These are phyloP conservation scores for Agrilus biguttatus DNA, from an alignment of 2,888 invertebrate genomes.

Conservation along the genomic window DNA sequence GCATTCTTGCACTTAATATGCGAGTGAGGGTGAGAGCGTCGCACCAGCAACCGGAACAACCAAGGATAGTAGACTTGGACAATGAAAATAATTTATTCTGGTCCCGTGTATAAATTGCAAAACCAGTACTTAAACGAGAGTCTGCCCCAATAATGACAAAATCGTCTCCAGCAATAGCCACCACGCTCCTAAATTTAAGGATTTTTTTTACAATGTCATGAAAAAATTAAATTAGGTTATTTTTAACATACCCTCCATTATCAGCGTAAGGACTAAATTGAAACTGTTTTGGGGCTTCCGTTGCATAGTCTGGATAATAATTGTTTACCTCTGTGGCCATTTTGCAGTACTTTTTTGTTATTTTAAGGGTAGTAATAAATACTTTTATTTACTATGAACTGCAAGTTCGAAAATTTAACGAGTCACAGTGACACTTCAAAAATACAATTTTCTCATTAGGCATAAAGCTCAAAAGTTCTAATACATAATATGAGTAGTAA, in stretches of 20 bases:
- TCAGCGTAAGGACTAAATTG: conserved; percentile 57
- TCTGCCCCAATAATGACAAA: conserved; percentile 93
- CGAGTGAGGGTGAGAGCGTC: conserved; percentile 86
- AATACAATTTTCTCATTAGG: no score
- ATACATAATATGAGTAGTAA: no score
- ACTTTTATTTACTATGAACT: no score
- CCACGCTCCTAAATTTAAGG: conserved; percentile 61
- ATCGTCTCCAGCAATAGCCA: conserved; percentile 92
- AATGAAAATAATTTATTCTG: conserved; percentile 78
- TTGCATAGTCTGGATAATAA: conserved; percentile 23
- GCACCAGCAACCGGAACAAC: conserved; percentile 94
- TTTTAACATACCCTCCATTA: conserved; percentile 54
- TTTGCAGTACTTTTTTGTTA: no score
- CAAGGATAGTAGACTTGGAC: conserved; percentile 75
- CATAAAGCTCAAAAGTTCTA: no score
- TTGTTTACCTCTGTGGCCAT: no score
- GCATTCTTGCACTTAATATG: conserved; percentile 71
- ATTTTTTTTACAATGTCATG: neutral
- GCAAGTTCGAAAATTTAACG: no score
- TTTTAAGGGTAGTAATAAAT: no score
- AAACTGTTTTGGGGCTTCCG: conserved; percentile 26
- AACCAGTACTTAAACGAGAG: conserved; percentile 83
- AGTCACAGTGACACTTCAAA: no score
- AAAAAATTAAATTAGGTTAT: neutral
- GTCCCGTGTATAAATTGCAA: conserved; percentile 76